Percentiles rank a stretch among this genome's conserved stretches.
These are phyloP conservation scores for Danaus plexippus DNA, from an alignment of 1,140 invertebrate species.

Conservation along the genomic window DNA sequence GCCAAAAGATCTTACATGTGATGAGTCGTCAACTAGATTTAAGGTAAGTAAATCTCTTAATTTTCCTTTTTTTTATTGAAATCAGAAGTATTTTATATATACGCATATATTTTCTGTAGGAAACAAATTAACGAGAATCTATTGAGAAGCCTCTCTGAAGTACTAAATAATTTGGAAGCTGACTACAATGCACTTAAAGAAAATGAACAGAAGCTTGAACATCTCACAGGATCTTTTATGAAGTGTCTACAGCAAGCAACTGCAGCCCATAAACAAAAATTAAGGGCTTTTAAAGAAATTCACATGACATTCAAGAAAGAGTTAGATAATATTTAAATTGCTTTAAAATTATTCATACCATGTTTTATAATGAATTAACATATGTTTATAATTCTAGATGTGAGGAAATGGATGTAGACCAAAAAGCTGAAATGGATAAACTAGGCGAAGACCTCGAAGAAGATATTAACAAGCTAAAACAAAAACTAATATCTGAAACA, in stretches of 20 bases:
- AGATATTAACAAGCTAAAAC: constrained; percentile 43
- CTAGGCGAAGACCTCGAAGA: constrained; percentile 43
- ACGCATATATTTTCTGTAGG: constrained; percentile 25
- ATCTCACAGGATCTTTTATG: constrained; percentile 41
- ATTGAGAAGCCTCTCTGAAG: constrained; percentile 37
- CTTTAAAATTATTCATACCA: constrained; percentile 11
- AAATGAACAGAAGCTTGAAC: constrained; percentile 54
- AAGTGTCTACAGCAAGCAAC: constrained; percentile 52
- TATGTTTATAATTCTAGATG: constrained; percentile 30
- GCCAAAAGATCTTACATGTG: constrained; percentile 38
- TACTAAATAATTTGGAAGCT: constrained; percentile 36
- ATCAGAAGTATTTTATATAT: not conserved
- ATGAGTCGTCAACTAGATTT: constrained; percentile 36
- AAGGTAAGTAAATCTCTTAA: constrained; percentile 24
- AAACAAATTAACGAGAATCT: constrained; percentile 45
- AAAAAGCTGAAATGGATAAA: constrained; percentile 42
- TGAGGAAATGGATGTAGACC: constrained; percentile 38
- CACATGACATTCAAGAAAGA: constrained; percentile 45
- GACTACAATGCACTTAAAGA: constrained; percentile 48
- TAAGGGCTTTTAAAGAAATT: constrained; percentile 44
- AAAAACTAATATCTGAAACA: constrained; percentile 52
- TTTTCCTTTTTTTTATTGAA: no score
- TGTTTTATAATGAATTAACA: not conserved
- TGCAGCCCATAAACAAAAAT: constrained; percentile 45
- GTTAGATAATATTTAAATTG: constrained; percentile 24